Evolutionary conservation across 1,140 invertebrate genomes (phyloP), one percentile per base, ranked within the genome.

Genomic region (Zaprionus gabonicus): DNA sequence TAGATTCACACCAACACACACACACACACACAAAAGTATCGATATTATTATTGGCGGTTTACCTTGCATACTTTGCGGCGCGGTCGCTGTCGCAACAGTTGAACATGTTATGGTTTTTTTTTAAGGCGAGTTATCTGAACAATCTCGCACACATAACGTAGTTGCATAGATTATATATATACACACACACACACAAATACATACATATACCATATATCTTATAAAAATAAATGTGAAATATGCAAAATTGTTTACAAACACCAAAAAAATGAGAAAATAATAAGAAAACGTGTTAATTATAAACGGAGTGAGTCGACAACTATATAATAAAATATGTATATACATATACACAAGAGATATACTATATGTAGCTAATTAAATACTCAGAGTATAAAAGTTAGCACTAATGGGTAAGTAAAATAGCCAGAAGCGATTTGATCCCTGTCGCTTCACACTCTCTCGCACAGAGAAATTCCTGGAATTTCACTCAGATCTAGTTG

Each of bases 201-300:
- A 60, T 79, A 58, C 46, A 82, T 71, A 72, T 75, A 85, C 78
- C 65, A 73, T 51, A 70, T 51, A 70, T 49, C 28, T 34, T 64
- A 76, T 58, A 63, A 62, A 66, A 86, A 86, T 87, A 87, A 80
- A 86, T 71, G 41, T 67, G 70, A 82, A 87, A 74, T 82, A 88
- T 88, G 82, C 75, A 78, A 77, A 86, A 83, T 71, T 64, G 79
- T 87, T 87, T 86, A 86, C 80, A 87, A 77, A 59, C 60, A 51
- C 55, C 68, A 70, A 46, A 23, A 4, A 31, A 46, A n/a, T 44
- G 23, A 23, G n/a, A 17, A 25, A 36, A 58, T 27, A 23, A 59
- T 7, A n/a, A 17, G n/a, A 56, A 56, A 31, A 56, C 31, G 27
- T 56, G 53, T 55, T 55, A 55, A 55, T 28, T 55, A 55, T 23